Conservation (phyloP, 2,888 invertebrate species). For the Cephus spinipes region DNA sequence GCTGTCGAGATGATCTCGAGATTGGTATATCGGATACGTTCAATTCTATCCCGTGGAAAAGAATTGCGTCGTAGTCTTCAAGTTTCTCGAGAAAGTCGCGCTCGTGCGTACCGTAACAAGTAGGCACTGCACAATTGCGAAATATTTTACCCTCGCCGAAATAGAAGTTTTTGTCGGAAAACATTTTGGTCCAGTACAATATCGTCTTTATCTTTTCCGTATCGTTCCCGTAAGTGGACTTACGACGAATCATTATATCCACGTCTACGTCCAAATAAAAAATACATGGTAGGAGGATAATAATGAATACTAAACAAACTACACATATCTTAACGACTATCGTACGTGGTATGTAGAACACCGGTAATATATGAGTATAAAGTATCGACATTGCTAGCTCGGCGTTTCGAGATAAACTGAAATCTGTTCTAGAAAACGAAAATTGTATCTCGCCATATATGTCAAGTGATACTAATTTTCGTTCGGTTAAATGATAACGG, state of each 20-base stretch:
- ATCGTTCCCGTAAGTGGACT: not conserved
- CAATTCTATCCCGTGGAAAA: slow-evolving; percentile 1
- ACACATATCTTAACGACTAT: not conserved
- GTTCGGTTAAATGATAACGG: not conserved
- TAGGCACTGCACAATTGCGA: not conserved
- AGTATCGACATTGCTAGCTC: not conserved
- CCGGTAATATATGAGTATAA: not conserved
- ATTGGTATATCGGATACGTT: not conserved
- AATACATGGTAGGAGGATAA: not conserved
- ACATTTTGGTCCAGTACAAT: not conserved
- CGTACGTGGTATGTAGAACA: not conserved
- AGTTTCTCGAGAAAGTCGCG: not conserved
- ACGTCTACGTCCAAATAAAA: not conserved
- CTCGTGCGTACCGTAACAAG: not conserved
- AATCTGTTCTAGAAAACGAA: not conserved
- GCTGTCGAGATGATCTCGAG: slow-evolving; percentile 56
- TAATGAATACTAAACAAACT: not conserved
- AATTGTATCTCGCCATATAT: not conserved
- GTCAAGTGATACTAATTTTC: not conserved
- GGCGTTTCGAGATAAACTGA: not conserved
- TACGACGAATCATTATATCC: not conserved
- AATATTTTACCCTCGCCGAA: not conserved
- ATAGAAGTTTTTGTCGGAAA: not conserved
- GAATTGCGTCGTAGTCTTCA: not conserved
- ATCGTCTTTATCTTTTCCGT: not conserved